phyloP scores from a whole-genome alignment of 92 coral and sea anemone genomes.

The Epizoanthus illoricatus region DNA sequence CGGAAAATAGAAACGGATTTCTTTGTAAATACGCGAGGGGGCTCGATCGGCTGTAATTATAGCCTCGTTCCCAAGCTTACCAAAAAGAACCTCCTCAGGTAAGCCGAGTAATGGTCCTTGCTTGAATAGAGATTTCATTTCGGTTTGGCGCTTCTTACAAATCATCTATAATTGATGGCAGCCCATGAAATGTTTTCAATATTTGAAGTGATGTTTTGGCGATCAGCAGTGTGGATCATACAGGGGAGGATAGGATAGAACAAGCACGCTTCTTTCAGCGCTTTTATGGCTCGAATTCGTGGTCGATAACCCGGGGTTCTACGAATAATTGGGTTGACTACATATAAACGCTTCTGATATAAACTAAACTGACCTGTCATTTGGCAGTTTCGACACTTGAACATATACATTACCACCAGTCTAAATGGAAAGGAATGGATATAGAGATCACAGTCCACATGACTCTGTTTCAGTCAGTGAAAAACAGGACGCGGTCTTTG shows the following conservation, averaged over 20 bases:
- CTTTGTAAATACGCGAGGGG: neutral
- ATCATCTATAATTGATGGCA: constrained; percentile 20
- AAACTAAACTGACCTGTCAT: neutral
- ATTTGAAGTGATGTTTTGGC: neutral
- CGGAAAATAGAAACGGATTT: neutral
- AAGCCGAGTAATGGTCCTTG: neutral
- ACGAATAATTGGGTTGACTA: neutral
- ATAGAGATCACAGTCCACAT: constrained; percentile 53
- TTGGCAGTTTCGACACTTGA: neutral
- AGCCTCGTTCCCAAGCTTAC: neutral
- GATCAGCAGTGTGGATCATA: neutral
- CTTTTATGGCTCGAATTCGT: neutral
- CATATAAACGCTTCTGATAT: no score
- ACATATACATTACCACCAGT: constrained; percentile 12
- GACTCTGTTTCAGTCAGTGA: constrained; percentile 70
- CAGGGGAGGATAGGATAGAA: neutral
- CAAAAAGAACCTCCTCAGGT: neutral
- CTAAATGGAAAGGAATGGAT: constrained; percentile 76
- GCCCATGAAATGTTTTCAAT: neutral
- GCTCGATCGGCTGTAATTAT: no score
- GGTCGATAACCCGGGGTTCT: neutral
- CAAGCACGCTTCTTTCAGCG: neutral
- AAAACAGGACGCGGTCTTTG: constrained; percentile 86
- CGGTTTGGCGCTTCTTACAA: constrained; percentile 30
- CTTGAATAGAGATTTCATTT: neutral